Evolutionary conservation across 2,888 invertebrate genomes (phyloP).

Genomic region (Drosophila borborema): DNA sequence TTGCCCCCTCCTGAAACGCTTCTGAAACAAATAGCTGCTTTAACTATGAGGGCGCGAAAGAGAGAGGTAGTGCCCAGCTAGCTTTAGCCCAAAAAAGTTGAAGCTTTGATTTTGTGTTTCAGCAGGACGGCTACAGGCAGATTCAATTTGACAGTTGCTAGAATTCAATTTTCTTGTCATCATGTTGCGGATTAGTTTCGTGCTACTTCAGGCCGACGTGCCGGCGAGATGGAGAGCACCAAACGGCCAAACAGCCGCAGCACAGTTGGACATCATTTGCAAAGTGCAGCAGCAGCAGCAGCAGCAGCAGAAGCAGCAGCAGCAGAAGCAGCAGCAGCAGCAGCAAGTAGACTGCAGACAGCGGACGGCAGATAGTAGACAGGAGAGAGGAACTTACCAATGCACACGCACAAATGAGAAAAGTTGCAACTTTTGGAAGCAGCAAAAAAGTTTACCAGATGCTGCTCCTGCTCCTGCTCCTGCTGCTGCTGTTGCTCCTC

Average conservation of each 20-base stretch:
- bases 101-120: conserved; percentile 56
- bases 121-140: conserved; percentile 44
- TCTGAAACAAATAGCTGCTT: conserved; percentile 39
- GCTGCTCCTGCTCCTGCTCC: conserved; percentile 16
- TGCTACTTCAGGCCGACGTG: conserved; percentile 46
- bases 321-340: conserved; percentile 29
- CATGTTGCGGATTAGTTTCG: conserved; percentile 81
- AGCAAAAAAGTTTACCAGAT: conserved; percentile 68
- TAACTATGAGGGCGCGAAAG: background rate
- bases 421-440: conserved; percentile 69
- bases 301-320: conserved; percentile 4
- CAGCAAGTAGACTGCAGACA: conserved; percentile 12
- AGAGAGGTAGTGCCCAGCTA: conserved; percentile 4
- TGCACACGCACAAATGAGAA: conserved; percentile 80
- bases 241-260: background rate
- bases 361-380: conserved; percentile 21
- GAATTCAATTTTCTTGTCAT: conserved; percentile 81
- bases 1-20: conserved; percentile 25
- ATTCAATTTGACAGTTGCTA: conserved; percentile 81
- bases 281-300: conserved; percentile 43
- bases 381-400: conserved; percentile 57
- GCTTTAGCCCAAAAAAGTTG: conserved; percentile 47
- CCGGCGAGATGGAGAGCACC: background rate
- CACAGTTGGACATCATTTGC: conserved; percentile 67
- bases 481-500: background rate